phyloP scores from a whole-genome alignment of 2,797 vertebrate genomes.

The Etheostoma nigrum region DNA sequence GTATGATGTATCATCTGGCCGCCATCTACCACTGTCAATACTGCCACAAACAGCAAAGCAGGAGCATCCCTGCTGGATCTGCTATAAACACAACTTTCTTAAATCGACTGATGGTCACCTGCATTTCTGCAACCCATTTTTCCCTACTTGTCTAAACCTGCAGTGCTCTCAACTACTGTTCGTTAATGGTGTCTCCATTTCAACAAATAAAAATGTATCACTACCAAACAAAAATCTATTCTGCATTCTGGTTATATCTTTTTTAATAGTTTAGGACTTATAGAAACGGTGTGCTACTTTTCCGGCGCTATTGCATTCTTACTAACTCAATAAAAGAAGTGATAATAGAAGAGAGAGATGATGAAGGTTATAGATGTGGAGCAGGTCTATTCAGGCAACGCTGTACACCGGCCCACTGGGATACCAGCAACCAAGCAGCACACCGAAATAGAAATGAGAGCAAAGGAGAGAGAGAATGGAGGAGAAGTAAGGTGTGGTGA shows the following conservation, averaged over 20 bases:
- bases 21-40: conserved; percentile 25
- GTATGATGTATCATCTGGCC: conserved; percentile 44
- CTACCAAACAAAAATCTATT: neutral
- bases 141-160: conserved; percentile 1
- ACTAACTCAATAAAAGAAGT: conserved; percentile 53
- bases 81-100: conserved; percentile 25
- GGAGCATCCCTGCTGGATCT: conserved; percentile 1
- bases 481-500: conserved; percentile 56
- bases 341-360: conserved; percentile 63
- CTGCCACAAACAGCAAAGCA: conserved; percentile 9
- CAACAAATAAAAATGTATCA: neutral
- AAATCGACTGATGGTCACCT: conserved; percentile 32
- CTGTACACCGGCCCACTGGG: conserved; percentile 76
- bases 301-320: conserved; percentile 29
- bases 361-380: conserved; percentile 85
- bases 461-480: conserved; percentile 64
- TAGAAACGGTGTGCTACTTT: conserved; percentile 56
- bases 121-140: conserved; percentile 23
- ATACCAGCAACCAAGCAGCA: conserved; percentile 76
- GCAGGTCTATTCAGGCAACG: conserved; percentile 81
- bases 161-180: neutral
- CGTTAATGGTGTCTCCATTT: neutral
- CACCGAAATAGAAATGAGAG: conserved; percentile 87
- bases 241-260: neutral
- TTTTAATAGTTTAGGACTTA: conserved; percentile 3